Base-by-base conservation (phyloP, 1,140 invertebrate species). In the Octopus bimaculoides region DNA sequence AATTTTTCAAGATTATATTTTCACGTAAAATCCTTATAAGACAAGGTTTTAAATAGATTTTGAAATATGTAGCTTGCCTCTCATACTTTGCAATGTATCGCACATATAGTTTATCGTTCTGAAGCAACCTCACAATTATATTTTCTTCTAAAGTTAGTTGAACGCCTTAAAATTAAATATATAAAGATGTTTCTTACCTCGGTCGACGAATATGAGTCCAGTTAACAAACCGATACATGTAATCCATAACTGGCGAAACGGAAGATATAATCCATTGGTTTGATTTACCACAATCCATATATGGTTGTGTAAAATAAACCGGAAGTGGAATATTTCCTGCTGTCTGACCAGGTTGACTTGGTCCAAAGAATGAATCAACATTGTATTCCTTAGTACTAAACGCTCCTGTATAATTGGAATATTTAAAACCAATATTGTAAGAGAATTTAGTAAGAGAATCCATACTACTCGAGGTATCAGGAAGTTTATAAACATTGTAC, bases 231-330 rank as follows among this genome's bases (percentile, higher is more conserved):
- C 97, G 91, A 14, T 96, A 96, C 90, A 95, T 97, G 77, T 97
- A 96, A 90, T 98, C 97, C 77, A 95, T 95, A 79, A 98, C 95
- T 4, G 97, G 97, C 77, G 96, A 95, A 9, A 96, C 94, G 52
- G 96, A 96, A 77, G 93, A 94, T 4, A 98, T 94, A 7, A 98
- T 89, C 97, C 97, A 98, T 89, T 97, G 95, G 90, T 98, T 97
- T 1, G 96, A 94, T 84, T 96, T 91, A 17, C 94, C 95, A 89
- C 97, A 98, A 91, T 98, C 97, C 90, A 97, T 98, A 89, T 98
- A 98, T 0, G 97, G 97, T 78, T 94, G 91, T 5, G 95, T 96
- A 93, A 95, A 98, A 90, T 96, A 95, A 0, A 98, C 95, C 66
- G 97, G 96, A 96, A 12, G 94, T 95, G 86, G 90, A 96, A 79